Percentiles rank a stretch among this genome's conserved stretches.
Evolutionary conservation across 2,113 vertebrate species (phyloP).

Genomic region (Scatophagus argus): DNA sequence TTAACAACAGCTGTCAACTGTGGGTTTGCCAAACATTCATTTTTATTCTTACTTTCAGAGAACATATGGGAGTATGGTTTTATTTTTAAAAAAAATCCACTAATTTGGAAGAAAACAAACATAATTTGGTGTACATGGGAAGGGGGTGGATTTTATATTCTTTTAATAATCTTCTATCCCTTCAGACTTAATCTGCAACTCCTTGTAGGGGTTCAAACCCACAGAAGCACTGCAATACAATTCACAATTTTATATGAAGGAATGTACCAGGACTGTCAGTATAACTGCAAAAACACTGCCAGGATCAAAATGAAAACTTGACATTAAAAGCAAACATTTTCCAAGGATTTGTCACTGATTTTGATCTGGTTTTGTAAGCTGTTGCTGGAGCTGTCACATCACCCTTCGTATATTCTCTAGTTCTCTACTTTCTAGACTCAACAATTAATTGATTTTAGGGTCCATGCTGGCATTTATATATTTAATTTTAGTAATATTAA

Average conservation of each 20-base stretch:
- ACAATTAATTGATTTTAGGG: background rate
- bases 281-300: background rate
- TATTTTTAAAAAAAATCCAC: background rate
- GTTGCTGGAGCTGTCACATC: background rate
- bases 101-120: background rate
- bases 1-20: background rate
- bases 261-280: background rate
- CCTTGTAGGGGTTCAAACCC: background rate
- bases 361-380: background rate
- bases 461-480: slow-evolving; percentile 5
- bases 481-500: background rate
- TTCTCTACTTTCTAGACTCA: too few relatives aligned
- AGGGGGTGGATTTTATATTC: background rate
- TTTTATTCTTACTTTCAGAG: background rate
- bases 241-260: background rate
- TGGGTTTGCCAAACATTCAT: background rate
- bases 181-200: background rate
- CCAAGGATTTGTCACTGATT: background rate
- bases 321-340: background rate
- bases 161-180: too few relatives aligned
- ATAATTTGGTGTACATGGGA: too few relatives aligned
- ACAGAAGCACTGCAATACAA: background rate
- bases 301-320: background rate
- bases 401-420: background rate
- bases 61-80: too few relatives aligned